These are phyloP conservation scores for Cinclus cinclus DNA, from an alignment of 2,113 vertebrate species.

Conservation along the genomic window DNA sequence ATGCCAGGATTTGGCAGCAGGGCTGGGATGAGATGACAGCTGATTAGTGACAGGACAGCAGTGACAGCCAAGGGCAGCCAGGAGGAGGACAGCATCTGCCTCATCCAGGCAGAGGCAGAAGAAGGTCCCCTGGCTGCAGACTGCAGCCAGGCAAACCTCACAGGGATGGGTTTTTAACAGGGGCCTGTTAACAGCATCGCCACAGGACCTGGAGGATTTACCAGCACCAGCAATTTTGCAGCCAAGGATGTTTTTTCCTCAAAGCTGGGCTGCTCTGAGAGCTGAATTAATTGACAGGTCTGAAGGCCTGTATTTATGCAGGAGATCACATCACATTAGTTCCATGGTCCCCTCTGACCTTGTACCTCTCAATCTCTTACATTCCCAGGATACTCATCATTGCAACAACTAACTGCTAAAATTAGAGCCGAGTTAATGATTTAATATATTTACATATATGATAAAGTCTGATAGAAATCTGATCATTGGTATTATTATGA, in stretches of 20 bases:
- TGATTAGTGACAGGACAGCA: neutral
- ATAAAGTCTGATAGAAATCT: slow-evolving; percentile 2
- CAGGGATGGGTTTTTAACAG: accelerated
- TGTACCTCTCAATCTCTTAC: neutral
- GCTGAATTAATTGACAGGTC: neutral
- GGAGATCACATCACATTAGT: slow-evolving; percentile 11
- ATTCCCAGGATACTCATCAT: neutral
- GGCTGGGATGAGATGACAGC: neutral
- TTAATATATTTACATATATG: neutral
- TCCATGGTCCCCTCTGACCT: neutral
- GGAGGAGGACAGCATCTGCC: neutral
- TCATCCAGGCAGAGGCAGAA: neutral
- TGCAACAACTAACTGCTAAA: slow-evolving; percentile 14
- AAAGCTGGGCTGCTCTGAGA: neutral
- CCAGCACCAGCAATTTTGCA: neutral
- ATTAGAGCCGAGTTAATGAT: slow-evolving; percentile 3
- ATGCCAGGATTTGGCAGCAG: neutral
- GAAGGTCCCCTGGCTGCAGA: neutral
- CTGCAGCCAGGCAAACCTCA: accelerated
- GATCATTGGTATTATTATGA: neutral
- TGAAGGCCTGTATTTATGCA: neutral
- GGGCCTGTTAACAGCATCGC: neutral
- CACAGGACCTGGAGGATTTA: neutral
- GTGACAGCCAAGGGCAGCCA: neutral
- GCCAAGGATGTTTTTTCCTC: neutral